phyloP scores from a whole-genome alignment of 2,888 invertebrate species.

The Adineta ricciae region DNA sequence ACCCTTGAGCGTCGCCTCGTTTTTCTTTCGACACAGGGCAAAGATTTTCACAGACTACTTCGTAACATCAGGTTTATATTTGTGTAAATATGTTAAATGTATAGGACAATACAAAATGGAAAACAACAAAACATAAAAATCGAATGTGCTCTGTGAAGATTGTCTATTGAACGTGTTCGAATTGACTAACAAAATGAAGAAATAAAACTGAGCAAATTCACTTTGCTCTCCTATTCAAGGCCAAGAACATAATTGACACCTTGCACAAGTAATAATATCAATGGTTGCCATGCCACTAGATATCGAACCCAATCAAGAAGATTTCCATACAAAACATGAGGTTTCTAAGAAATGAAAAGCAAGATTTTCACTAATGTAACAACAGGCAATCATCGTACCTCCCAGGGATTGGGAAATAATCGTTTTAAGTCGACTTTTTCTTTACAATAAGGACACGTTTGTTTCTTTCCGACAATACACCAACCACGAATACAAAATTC shows the following conservation, averaged over 20 bases:
- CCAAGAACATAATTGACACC: conserved; percentile 31
- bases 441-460: conserved; percentile 98
- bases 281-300: conserved; percentile 96
- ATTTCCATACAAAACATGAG: conserved; percentile 91
- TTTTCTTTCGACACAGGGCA: too few species aligned
- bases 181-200: background rate
- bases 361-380: background rate
- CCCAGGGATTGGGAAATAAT: conserved; percentile 64
- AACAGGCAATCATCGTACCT: conserved; percentile 46
- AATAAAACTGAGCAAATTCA: background rate
- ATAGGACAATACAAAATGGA: background rate
- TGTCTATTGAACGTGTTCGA: background rate
- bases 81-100: background rate
- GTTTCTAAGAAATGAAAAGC: conserved; percentile 54
- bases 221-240: conserved; percentile 21
- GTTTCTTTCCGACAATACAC: conserved; percentile 98
- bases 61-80: background rate
- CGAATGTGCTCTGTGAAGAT: background rate
- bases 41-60: background rate
- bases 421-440: conserved; percentile 65
- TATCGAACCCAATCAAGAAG: conserved; percentile 93
- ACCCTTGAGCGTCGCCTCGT: too few species aligned
- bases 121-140: conserved; percentile 1
- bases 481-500: conserved; percentile 97
- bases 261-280: conserved; percentile 46